Percentiles rank a stretch among this genome's conserved stretches.
Evolutionary conservation across 2,113 vertebrate genomes (phyloP).

Genomic region (Sylvicapra grimmia): DNA sequence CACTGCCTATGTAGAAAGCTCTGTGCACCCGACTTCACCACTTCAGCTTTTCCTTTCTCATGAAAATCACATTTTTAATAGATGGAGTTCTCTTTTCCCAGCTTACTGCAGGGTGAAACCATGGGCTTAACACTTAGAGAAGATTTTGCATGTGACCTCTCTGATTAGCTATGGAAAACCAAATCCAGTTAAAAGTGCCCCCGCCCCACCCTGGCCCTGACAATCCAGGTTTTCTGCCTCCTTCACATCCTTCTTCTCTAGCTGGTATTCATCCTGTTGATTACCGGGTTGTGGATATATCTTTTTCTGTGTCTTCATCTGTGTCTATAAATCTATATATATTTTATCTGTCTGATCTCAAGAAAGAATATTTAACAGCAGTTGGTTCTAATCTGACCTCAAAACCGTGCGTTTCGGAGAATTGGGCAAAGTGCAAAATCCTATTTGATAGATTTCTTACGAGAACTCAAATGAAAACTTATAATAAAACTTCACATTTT

Average conservation of each 20-base stretch:
- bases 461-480: not conserved
- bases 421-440: not conserved
- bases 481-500: not conserved
- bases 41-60: conserved; percentile 22
- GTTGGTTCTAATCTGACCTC: not conserved
- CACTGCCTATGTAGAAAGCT: not conserved
- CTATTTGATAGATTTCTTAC: not conserved
- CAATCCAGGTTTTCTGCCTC: not conserved
- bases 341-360: not conserved
- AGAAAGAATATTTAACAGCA: not conserved
- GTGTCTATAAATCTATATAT: not conserved
- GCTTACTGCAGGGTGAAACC: not conserved
- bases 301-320: not conserved
- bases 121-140: not conserved
- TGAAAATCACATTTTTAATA: conserved; percentile 29
- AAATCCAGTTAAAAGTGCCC: not conserved
- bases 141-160: conserved; percentile 13
- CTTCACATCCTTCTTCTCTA: not conserved
- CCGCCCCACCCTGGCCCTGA: rapidly evolving
- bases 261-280: not conserved
- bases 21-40: not conserved
- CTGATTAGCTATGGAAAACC: not conserved
- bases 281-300: not conserved
- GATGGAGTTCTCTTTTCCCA: not conserved
- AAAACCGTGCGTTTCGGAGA: not conserved